Conservation (phyloP, 2,888 invertebrate species). For the Chloroclysta siterata region DNA sequence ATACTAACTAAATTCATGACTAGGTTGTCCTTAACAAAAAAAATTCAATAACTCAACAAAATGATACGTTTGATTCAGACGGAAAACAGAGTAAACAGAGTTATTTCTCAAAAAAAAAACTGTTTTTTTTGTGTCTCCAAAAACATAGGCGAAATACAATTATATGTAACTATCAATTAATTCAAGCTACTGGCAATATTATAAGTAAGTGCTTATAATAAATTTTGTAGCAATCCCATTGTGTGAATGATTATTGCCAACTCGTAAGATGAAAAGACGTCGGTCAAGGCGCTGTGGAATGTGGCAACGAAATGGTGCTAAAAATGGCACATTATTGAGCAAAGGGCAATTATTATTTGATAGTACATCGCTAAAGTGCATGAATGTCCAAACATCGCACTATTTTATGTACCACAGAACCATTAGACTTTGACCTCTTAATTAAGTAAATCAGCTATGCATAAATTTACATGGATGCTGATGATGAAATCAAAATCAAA, state of each 20-base stretch:
- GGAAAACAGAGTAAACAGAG: too few species aligned
- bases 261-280: slow-evolving; percentile 8
- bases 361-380: slow-evolving; percentile 4
- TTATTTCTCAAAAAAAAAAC: too few species aligned
- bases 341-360: slow-evolving; percentile 5
- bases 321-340: slow-evolving; percentile 16
- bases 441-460: too few species aligned
- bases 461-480: too few species aligned
- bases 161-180: not conserved
- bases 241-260: slow-evolving; percentile 14
- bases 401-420: not conserved
- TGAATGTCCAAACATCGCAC: not conserved
- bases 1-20: too few species aligned
- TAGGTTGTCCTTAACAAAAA: too few species aligned
- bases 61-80: too few species aligned
- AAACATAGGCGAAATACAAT: too few species aligned
- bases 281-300: slow-evolving; percentile 17
- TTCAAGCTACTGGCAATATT: not conserved
- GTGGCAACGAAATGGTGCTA: slow-evolving; percentile 12
- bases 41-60: too few species aligned
- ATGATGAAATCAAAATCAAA: too few species aligned
- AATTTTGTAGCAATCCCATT: slow-evolving; percentile 17
- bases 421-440: too few species aligned
- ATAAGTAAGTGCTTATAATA: slow-evolving; percentile 1
- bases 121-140: too few species aligned